Evolutionary conservation across 2,113 vertebrate species (phyloP), one percentile per base, ranked within the genome.

Genomic region (Leucosticte australis): DNA sequence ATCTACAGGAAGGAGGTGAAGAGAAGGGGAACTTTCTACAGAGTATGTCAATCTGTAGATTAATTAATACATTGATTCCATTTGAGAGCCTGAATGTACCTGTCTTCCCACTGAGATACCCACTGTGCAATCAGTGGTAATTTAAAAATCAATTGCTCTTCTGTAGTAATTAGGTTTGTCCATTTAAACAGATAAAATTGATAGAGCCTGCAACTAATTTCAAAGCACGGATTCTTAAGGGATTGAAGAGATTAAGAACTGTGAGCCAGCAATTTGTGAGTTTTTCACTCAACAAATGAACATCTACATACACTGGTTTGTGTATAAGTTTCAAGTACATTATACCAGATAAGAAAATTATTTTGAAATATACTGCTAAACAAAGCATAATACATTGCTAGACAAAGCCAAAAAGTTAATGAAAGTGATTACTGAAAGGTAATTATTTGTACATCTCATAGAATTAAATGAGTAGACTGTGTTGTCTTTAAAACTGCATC

Each of bases 121-220:
- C 94, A 96, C 88, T 87, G 90, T 92, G 92, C 96, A 97, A 98
- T 98, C 97, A 97, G 96, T 96, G 96, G 88, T 97, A 97, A 98
- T 98, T 98, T 87, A 97, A 98, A 98, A 98, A 98, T 98, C 97
- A 98, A 98, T 98, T 91, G 89, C 85, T 97, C 90, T 95, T 97
- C 97, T 97, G 96, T 96, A 97, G 97, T 98, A 98, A 98, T 98
- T 98, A 97, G 97, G 96, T 97, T 97, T 97, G 96, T 94, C 97
- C 96, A 97, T 96, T 98, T 98, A 97, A 97, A 96, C 44, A 96
- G 96, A 92, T 97, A 96, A 97, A 98, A 98, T 97, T 98, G 97
- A 98, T 98, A 98, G 92, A 97, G 93, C 91, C 95, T 74, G 31
- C 88, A 97, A 98, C 96, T 97, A 96, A 97, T 98, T 98, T 97